Evolutionary conservation across 2,797 vertebrate species (phyloP).

Genomic region (Liasis olivaceus): DNA sequence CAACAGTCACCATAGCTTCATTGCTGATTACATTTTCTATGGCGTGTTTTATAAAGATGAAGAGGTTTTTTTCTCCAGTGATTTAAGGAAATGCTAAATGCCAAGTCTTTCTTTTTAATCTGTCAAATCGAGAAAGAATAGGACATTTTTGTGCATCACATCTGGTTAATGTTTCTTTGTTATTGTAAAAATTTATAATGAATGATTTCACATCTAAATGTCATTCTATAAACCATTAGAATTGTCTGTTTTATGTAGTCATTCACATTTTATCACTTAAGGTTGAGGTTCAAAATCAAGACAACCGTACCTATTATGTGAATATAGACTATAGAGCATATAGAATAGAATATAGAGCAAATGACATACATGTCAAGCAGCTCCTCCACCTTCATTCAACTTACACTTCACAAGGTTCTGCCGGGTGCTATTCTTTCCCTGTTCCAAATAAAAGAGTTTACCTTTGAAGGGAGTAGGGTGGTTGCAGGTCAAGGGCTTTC

Average conservation of each 20-base stretch:
- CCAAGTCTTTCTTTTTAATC: background rate
- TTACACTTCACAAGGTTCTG: background rate
- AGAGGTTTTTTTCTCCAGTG: background rate
- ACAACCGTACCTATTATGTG: background rate
- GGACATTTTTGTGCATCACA: background rate
- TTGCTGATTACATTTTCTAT: background rate
- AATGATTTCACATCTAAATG: background rate
- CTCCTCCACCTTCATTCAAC: background rate
- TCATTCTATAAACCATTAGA: background rate
- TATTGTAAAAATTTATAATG: background rate
- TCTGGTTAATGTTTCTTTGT: background rate
- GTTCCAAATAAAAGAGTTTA: background rate
- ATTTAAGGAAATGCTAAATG: background rate
- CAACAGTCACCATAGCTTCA: constrained; percentile 8
- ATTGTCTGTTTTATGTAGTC: background rate
- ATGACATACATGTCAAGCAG: background rate
- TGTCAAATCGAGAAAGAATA: constrained; percentile 7
- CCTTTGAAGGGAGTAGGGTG: background rate
- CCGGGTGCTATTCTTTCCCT: background rate
- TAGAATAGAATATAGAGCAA: background rate
- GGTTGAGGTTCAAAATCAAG: background rate
- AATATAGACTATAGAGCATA: too few relatives aligned
- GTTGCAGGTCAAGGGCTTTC: background rate
- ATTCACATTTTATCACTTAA: background rate
- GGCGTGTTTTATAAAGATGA: background rate